A percentile compares a stretch with the other conserved stretches of the same genome.
Conservation (phyloP, 2,113 vertebrate species). For the Struthidea cinerea region DNA sequence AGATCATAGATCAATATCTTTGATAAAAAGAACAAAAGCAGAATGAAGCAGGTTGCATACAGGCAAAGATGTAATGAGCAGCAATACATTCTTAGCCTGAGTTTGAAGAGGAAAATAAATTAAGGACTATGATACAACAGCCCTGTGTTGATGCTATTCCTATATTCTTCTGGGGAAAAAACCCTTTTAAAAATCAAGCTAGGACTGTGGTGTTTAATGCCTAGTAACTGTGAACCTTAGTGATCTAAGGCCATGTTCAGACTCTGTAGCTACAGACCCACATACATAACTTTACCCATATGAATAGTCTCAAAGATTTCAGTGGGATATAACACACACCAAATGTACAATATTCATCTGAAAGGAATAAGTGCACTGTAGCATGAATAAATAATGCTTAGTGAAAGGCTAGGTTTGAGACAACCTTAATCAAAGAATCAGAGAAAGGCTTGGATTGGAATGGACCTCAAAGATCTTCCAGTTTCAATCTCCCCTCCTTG, state of each 20-base stretch:
- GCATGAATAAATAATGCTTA: not conserved
- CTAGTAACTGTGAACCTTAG: not conserved
- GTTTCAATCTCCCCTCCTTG: not conserved
- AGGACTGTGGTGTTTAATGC: not conserved
- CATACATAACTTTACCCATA: not conserved
- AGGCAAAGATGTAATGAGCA: not conserved
- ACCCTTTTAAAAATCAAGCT: not conserved
- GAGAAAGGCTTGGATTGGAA: not conserved
- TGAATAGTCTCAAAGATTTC: not conserved
- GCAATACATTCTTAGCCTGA: not conserved
- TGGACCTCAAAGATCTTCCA: not conserved
- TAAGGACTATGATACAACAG: not conserved
- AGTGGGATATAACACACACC: not conserved
- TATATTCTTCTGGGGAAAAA: not conserved
- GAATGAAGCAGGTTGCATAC: not conserved
- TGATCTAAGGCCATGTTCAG: not conserved
- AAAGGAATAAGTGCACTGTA: not conserved
- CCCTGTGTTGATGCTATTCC: not conserved
- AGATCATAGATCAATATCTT: not conserved
- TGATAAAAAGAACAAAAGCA: conserved; percentile 9
- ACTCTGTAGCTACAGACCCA: not conserved
- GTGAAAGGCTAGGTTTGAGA: not conserved
- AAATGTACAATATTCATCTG: not conserved
- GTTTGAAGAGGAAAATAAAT: not conserved
- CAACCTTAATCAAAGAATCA: not conserved